Conservation (phyloP, 2,888 invertebrate genomes). For the Oithona nana region DNA sequence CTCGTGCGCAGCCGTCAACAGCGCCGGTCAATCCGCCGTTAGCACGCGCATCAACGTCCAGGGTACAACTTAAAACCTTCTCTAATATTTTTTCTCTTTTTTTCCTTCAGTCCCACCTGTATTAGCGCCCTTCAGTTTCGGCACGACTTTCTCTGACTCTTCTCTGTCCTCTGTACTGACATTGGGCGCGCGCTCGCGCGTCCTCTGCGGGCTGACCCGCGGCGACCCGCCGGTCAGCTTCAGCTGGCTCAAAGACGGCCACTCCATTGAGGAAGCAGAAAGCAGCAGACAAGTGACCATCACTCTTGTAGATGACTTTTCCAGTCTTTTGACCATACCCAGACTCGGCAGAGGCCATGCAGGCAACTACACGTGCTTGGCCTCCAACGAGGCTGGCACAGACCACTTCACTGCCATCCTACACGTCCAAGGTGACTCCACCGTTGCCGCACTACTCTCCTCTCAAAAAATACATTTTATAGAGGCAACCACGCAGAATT, state of each 20-base stretch:
- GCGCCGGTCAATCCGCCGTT: constrained; percentile 25
- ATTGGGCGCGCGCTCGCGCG: constrained; percentile 6
- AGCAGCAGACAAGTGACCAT: background rate
- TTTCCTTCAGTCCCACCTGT: constrained; percentile 14
- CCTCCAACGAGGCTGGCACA: constrained; percentile 32
- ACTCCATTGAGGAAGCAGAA: background rate
- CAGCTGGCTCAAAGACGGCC: constrained; percentile 12
- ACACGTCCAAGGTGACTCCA: constrained; percentile 27
- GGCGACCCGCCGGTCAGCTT: constrained; percentile 10
- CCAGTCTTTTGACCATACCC: constrained; percentile 15
- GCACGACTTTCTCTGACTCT: background rate
- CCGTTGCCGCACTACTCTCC: constrained; percentile 23
- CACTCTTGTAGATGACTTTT: constrained; percentile 14
- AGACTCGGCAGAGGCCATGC: constrained; percentile 25
- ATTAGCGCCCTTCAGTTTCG: constrained; percentile 9
- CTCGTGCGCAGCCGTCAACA: constrained; percentile 29
- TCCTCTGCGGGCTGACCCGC: constrained; percentile 10
- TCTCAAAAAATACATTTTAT: no score
- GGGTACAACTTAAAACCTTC: constrained; percentile 15
- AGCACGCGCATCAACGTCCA: constrained; percentile 19
- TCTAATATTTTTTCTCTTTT: background rate
- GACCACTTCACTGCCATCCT: constrained; percentile 31
- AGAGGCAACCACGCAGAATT: no score
- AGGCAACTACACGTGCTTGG: constrained; percentile 36
- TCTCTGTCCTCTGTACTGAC: background rate